Evolutionary conservation across 2,888 invertebrate genomes (phyloP), one percentile per base, ranked within the genome.

Genomic region (Thereva nobilitata): DNA sequence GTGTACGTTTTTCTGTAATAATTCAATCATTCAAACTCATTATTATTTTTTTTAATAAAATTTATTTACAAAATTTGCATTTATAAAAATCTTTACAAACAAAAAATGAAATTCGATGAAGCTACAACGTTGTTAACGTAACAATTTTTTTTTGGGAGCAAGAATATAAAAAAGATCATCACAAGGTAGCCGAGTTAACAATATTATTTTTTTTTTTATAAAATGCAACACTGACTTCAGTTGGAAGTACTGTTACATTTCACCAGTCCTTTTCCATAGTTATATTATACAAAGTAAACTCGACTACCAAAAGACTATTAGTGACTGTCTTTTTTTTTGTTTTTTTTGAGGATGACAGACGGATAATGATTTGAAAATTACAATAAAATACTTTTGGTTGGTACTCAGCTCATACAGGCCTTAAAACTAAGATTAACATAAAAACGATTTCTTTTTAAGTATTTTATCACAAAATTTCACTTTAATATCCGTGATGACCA

Each of bases 401-500:
- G 41, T 50, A 49, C 40, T 63, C 53, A 49, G 63, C 66, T 56
- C 57, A 44, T 55, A 63, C 45, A 47, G 38, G 56, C 53, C 68
- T 68, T 68, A 68, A 66, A 68, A 68, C 68, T 68, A 68, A 50
- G 50, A 63, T 68, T 66, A 66, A 68, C 66, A 66, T 66, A 65
- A 56, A 67, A 59, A 57, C 56, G 66, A 55, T 37, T 40, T 23
- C 5, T 10, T 66, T 41, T 34, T 55, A 64, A 67, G 41, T 41
- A 45, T 66, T 57, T 63, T 69, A 69, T 69, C 69, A 69, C 69
- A 69, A 69, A 52, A 63, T 45, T 76, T 74, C 77, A 70, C 71
- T 76, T 75, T 78, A 77, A 75, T 78, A 78, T 73, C 74, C 73
- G 67, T 77, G 76, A 50, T 68, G 70, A 52, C 65, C 3, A 70